These are phyloP conservation scores for Oceanodroma leucorhoa DNA, from an alignment of 2,797 vertebrate species.

Conservation along the genomic window DNA sequence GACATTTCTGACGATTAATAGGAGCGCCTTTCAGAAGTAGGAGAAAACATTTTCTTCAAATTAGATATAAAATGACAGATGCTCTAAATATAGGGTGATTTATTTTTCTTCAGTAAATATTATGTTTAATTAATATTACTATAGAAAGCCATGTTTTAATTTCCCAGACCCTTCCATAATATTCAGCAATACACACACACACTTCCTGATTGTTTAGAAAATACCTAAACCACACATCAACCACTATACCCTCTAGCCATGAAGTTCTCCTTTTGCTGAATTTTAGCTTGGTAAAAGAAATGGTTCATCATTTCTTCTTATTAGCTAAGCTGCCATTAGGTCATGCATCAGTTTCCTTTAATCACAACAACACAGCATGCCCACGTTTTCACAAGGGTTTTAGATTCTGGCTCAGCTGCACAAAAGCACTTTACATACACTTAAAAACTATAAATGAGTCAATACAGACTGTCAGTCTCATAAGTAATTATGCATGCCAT, in stretches of 20 bases:
- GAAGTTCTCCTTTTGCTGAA: not conserved
- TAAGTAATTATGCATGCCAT: not conserved
- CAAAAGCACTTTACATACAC: not conserved
- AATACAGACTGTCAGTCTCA: not conserved
- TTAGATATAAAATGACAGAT: not conserved
- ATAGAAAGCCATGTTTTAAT: not conserved
- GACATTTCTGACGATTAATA: not conserved
- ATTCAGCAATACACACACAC: not conserved
- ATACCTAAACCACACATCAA: not conserved
- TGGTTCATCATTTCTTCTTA: not conserved
- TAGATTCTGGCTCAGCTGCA: not conserved
- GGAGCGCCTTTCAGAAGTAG: not conserved
- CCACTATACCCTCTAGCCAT: not conserved
- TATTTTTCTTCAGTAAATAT: not conserved
- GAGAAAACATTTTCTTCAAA: not conserved
- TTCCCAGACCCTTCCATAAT: not conserved
- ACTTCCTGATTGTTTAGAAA: not conserved
- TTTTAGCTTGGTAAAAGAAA: not conserved
- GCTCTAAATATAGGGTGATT: not conserved
- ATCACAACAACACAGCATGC: not conserved
- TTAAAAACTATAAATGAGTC: slow-evolving; percentile 1
- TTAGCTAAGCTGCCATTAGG: not conserved
- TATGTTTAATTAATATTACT: not conserved
- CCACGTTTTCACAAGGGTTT: not conserved
- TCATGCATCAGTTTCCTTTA: not conserved